Conservation (phyloP, 23 tunicate species). For the Oikopleura dioica region DNA sequence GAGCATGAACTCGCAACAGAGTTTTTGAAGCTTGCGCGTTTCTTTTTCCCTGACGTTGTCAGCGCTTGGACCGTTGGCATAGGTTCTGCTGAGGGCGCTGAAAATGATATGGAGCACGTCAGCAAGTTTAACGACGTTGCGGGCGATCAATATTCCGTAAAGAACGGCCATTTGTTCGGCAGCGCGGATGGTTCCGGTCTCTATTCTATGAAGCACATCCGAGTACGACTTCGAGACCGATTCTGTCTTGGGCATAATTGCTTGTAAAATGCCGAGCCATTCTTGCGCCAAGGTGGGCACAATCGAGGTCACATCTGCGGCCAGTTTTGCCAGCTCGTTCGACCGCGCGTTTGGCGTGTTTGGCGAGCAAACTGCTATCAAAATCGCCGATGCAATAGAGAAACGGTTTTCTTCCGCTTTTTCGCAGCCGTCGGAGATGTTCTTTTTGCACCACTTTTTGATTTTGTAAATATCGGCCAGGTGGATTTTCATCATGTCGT, state of each 20-base stretch:
- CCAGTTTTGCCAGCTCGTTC: neutral
- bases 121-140: neutral
- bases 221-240: slow-evolving; percentile 3
- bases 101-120: neutral
- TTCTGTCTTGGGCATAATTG: neutral
- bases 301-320: neutral
- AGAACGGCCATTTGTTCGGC: slow-evolving; percentile 10
- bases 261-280: slow-evolving; percentile 5
- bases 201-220: neutral
- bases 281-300: slow-evolving; percentile 8
- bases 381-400: neutral
- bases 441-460: slow-evolving; percentile 7
- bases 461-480: neutral
- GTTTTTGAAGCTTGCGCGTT: neutral
- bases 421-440: neutral
- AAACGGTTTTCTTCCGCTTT: slow-evolving; percentile 13
- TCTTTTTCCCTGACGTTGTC: neutral
- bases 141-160: neutral
- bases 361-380: slow-evolving; percentile 1
- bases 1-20: neutral
- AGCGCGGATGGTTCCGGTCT: neutral
- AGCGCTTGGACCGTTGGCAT: neutral
- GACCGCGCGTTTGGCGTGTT: neutral
- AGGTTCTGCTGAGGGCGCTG: neutral
- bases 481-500: neutral